phyloP scores from a whole-genome alignment of 92 coral and sea anemone species.

The Phenganax stokvisi region DNA sequence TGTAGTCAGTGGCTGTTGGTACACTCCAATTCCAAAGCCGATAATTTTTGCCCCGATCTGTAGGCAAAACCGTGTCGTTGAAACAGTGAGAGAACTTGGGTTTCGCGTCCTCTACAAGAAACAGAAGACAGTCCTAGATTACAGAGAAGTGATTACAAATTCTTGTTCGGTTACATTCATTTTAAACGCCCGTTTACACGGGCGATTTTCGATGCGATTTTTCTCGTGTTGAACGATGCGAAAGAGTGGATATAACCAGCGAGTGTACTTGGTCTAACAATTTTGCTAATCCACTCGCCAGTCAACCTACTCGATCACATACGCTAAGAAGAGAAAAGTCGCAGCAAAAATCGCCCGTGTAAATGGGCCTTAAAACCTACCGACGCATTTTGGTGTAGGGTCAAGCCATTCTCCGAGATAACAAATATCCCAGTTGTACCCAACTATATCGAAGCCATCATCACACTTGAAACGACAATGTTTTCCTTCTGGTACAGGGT shows the following conservation, averaged over 20 bases:
- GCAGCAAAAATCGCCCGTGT: too few relatives aligned
- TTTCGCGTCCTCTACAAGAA: not conserved
- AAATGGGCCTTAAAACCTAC: too few relatives aligned
- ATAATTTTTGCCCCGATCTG: not conserved
- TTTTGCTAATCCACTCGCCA: too few relatives aligned
- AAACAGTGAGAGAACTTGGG: not conserved
- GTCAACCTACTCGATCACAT: too few relatives aligned
- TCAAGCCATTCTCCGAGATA: not conserved
- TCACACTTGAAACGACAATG: not conserved
- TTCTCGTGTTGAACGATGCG: too few relatives aligned
- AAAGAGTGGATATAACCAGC: too few relatives aligned
- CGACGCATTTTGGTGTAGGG: not conserved
- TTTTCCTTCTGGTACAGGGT: not conserved
- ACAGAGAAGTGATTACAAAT: too few relatives aligned
- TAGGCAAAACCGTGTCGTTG: not conserved
- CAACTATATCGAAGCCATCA: not conserved
- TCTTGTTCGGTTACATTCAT: too few relatives aligned
- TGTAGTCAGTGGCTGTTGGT: slow-evolving; percentile 9
- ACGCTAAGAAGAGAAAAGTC: too few relatives aligned
- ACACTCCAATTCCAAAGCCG: slow-evolving; percentile 1
- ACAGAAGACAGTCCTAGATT: not conserved
- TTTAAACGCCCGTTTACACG: too few relatives aligned
- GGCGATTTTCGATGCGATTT: too few relatives aligned
- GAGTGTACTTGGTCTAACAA: too few relatives aligned
- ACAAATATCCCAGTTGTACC: not conserved